Evolutionary conservation across 2,113 vertebrate species (phyloP).

Genomic region (Eleginops maclovinus): DNA sequence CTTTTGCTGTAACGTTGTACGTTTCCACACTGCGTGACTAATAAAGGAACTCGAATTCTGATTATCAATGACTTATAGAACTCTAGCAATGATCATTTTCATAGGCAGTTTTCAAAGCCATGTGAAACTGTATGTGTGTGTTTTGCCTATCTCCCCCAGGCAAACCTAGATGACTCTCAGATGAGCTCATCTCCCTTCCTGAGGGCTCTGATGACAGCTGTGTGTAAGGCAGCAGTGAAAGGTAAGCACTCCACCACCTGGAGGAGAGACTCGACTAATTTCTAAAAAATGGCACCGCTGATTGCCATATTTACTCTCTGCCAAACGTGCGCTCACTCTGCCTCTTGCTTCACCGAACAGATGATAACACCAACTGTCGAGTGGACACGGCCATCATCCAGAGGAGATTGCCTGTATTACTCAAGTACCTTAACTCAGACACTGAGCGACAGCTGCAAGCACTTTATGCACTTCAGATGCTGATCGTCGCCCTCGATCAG

Average conservation of each 20-base stretch:
- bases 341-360: conserved; percentile 75
- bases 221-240: conserved; percentile 98
- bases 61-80: not conserved
- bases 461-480: conserved; percentile 99
- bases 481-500: conserved; percentile 97
- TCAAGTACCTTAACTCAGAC: conserved; percentile 99
- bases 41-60: no score
- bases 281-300: not conserved
- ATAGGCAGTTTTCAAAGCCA: not conserved
- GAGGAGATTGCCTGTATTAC: conserved; percentile 95
- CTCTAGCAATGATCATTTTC: not conserved
- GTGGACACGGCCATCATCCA: conserved; percentile 97
- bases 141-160: conserved; percentile 77
- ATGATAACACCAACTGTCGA: conserved; percentile 91
- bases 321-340: conserved; percentile 21
- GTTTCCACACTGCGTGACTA: no score
- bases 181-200: conserved; percentile 97
- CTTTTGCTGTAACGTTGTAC: no score
- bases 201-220: conserved; percentile 98
- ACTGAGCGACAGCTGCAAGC: conserved; percentile 99
- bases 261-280: conserved; percentile 12
- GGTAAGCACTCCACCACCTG: conserved; percentile 82
- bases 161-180: conserved; percentile 94
- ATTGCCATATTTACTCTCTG: conserved; percentile 29
- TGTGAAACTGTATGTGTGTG: conserved; percentile 12